Evolutionary conservation across 2,888 invertebrate genomes (phyloP).

Genomic region (Leptopilina myrica): DNA sequence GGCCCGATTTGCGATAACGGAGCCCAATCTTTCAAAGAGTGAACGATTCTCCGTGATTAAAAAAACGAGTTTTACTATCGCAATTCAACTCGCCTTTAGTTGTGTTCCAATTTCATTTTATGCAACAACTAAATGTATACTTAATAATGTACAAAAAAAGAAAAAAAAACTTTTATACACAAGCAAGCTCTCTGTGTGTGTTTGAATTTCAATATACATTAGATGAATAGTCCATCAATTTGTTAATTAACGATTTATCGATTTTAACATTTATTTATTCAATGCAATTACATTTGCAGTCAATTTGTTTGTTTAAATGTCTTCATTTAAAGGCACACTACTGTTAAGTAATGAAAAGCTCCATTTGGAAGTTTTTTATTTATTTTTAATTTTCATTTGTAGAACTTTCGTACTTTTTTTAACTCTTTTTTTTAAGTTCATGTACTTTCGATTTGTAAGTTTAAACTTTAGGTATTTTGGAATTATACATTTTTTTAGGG

Average conservation of each 20-base stretch:
- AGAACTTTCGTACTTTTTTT: too few species aligned
- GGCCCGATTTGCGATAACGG: slow-evolving; percentile 67
- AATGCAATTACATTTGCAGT: too few species aligned
- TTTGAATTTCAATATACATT: background rate
- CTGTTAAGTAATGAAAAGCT: too few species aligned
- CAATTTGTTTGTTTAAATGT: too few species aligned
- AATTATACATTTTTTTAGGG: too few species aligned
- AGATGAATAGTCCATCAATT: slow-evolving; percentile 5
- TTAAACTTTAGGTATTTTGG: too few species aligned
- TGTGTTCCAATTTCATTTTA: slow-evolving; percentile 15
- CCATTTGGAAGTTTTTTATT: too few species aligned
- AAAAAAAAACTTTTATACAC: background rate
- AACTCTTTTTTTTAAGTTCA: too few species aligned
- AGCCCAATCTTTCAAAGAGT: slow-evolving; percentile 47
- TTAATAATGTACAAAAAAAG: background rate
- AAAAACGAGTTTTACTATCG: slow-evolving; percentile 29
- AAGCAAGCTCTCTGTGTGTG: too few species aligned
- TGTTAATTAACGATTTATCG: background rate
- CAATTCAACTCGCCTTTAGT: slow-evolving; percentile 8
- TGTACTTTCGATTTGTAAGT: too few species aligned
- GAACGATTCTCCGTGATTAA: slow-evolving; percentile 20
- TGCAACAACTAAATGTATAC: background rate
- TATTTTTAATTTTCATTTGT: too few species aligned
- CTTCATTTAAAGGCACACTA: too few species aligned
- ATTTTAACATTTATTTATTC: background rate